phyloP scores from a whole-genome alignment of 1,140 invertebrate genomes.

The Drosophila tsacasi region DNA sequence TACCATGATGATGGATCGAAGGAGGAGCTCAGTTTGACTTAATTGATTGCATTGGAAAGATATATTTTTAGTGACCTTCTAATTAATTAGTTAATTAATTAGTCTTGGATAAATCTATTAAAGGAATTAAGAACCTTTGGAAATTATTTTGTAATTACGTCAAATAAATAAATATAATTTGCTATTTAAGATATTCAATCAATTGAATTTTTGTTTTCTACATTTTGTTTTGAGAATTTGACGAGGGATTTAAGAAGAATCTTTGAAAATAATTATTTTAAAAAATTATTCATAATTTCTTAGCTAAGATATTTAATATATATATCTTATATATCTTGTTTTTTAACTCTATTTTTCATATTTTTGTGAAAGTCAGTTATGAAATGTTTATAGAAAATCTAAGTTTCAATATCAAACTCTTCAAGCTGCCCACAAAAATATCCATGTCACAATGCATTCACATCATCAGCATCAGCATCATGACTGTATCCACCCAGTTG shows the following conservation, averaged over 20 bases:
- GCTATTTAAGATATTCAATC: no score
- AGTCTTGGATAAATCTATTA: not conserved
- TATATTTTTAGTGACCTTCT: not conserved
- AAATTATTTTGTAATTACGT: no score
- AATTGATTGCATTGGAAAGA: conserved; percentile 1
- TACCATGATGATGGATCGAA: conserved; percentile 8
- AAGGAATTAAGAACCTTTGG: not conserved
- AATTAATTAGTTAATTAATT: not conserved
- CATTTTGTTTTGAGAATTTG: no score
- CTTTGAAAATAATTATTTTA: no score
- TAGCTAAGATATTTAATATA: no score
- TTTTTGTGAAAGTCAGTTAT: not conserved
- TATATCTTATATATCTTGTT: no score
- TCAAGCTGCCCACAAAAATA: conserved; percentile 7
- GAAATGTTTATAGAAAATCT: not conserved
- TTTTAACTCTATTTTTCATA: no score
- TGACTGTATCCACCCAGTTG: not conserved
- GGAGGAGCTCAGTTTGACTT: not conserved
- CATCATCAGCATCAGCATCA: conserved; percentile 5
- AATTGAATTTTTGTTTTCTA: no score
- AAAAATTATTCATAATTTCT: no score
- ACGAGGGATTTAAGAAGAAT: not conserved
- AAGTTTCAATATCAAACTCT: not conserved
- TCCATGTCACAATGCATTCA: conserved; percentile 26
- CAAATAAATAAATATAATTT: not conserved